Base-by-base conservation (phyloP, 2,797 vertebrate genomes). In the Clarias platycephalus region DNA sequence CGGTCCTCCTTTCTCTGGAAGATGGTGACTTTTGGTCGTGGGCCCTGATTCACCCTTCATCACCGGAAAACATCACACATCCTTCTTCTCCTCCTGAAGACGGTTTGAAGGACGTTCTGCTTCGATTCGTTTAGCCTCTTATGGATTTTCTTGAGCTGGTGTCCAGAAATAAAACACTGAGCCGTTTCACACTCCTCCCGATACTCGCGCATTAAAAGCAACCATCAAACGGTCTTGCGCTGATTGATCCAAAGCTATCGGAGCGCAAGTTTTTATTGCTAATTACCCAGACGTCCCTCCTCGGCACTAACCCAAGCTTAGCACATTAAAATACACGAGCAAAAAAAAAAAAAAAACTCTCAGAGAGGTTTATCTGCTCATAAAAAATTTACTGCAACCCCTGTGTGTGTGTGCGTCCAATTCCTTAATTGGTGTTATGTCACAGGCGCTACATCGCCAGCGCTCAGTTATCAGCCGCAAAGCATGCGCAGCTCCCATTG, bases 181-280 rank as follows among this genome's bases (percentile, higher is more conserved):
- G 72, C 77, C 67, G 20, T 80, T 80, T 80, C 77, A 64, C 60
- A 31, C 62, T n/a, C 24, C 22, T 57, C 15, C 49, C 13, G 34
- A 77, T 67, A 84, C 63, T 10, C 49, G 67, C 75, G 31, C 79
- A 82, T 83, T 88, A 88, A 82, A 85, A 85, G 72, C 79, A 64
- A 40, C 58, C 80, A 84, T 89, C 83, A 86, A 89, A 90, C 79
- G 84, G 75, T 81, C 84, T 80, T 37, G 76, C 28, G 40, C 85
- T 86, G 89, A 90, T 89, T 90, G 88, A 89, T 87, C 89, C 88
- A 81, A 76, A 76, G 84, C 85, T 84, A 88, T 90, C 89, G 75
- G 85, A 85, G 86, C 58, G 64, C 86, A 83, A 82, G 82, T 85
- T 89, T 83, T 86, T 90, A 90, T 88, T 88, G 88, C 88, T 90